These are phyloP conservation scores for Gryon sp. DNA, from an alignment of 1,140 invertebrate genomes.

Conservation along the genomic window DNA sequence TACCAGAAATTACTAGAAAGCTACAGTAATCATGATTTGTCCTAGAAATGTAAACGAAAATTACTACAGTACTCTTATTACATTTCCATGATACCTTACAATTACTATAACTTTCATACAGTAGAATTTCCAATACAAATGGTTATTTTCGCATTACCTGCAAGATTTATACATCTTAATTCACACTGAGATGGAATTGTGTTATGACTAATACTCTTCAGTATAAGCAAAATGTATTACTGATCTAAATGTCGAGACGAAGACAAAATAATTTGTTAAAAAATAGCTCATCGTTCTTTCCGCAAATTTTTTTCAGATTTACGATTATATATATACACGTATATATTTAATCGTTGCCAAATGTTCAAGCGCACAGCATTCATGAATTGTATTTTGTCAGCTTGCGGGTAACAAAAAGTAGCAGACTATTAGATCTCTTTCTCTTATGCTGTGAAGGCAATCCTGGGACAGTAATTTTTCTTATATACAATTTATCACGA, in stretches of 20 bases:
- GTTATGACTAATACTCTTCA: neutral
- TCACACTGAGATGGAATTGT: neutral
- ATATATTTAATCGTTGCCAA: conserved; percentile 30
- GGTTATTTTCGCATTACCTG: too few relatives aligned
- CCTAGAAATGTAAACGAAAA: too few relatives aligned
- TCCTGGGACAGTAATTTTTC: conserved; percentile 27
- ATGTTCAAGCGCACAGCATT: conserved; percentile 28
- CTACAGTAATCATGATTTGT: too few relatives aligned
- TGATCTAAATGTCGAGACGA: neutral
- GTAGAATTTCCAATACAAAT: too few relatives aligned
- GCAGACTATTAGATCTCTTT: conserved; percentile 46
- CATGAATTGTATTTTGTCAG: conserved; percentile 36
- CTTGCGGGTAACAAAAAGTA: conserved; percentile 30
- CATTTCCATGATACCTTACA: too few relatives aligned
- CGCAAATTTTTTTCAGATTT: neutral
- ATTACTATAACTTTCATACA: too few relatives aligned
- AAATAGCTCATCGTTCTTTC: conserved; percentile 24
- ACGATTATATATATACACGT: conserved; percentile 21
- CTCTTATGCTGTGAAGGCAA: conserved; percentile 26
- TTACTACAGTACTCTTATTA: too few relatives aligned
- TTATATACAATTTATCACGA: conserved; percentile 25
- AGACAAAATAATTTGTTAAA: conserved; percentile 38
- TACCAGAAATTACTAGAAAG: too few relatives aligned
- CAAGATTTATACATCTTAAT: too few relatives aligned
- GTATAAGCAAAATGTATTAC: conserved; percentile 26